Base-by-base conservation (phyloP, 2,797 vertebrate species). In the Parambassis ranga region DNA sequence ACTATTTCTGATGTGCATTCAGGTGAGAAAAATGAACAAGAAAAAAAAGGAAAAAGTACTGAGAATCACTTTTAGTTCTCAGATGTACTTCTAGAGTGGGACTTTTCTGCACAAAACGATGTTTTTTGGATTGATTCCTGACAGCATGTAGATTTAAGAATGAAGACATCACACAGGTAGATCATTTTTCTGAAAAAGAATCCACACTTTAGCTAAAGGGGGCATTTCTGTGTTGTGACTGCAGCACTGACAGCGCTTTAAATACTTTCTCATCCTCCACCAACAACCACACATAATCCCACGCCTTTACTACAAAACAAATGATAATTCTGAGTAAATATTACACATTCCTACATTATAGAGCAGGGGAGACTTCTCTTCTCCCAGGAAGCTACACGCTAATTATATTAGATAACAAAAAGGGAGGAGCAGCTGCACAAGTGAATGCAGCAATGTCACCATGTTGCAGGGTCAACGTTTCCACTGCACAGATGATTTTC, bases 391-490 rank as follows among this genome's bases (percentile, higher is more conserved):
- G 38, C 26, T 32, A 47, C 22, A 20, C 33, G 49, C 9, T n/a
- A 23, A 36, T 51, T 13, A 7, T 23, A 67, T 30, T 33, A 44
- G 41, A 28, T 48, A 27, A 44, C 62, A 9, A 38, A 10, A 16
- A 14, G 19, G 5, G 2, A 2, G 11, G 7, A 42, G 23, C 5
- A 31, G 43, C 48, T 24, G 31, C 24, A 50, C 28, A 43, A 58
- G 75, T 27, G 51, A 81, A 77, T 30, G 15, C 22, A 75, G 61
- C 26, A 20, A 52, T 55, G 62, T 61, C 48, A 53, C 55, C 10
- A 42, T 71, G 48, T 57, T 64, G 59, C 57, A 64, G 56, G 35
- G 43, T 75, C 43, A 71, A 73, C 65, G 65, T 30, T 66, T 73
- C 31, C 57, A 19, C 31, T 15, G 51, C 42, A 38, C 50, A 49